Base-by-base conservation (phyloP, 2,113 vertebrate species). In the Crotalus helleri region DNA sequence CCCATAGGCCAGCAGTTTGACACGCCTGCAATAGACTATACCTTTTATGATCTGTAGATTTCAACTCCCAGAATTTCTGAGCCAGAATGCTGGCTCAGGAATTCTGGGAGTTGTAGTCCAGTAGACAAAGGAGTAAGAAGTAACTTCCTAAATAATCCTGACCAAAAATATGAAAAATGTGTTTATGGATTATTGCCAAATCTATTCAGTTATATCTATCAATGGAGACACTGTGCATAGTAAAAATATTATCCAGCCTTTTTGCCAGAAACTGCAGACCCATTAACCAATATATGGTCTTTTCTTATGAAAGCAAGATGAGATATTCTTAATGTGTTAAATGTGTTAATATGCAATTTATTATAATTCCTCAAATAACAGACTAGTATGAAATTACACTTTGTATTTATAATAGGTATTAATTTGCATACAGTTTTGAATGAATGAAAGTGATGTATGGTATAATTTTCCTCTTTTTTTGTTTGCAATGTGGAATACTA, bases 271-370 rank as follows among this genome's bases (percentile, higher is more conserved):
- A 90, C 12, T 46, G 64, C 15, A 74, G 24, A 64, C 29, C 29
- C 29, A 61, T 90, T 90, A 86, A 85, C 0, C 0, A 85, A 59
- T n/a, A 39, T 23, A 57, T 4, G 11, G 85, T 26, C 15, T 89
- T 64, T 57, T 86, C 13, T 24, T 92, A 91, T 0, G 1, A 91
- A 2, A 88, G 7, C 53, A n/a, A 15, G 10, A 2, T 17, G 93
- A 94, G 19, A 6, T n/a, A 19, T 90, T 92, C 8, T 89, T 90
- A 89, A 64, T 54, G 55, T 58, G 12, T 92, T 93, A 90, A 93
- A 94, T 64, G 2, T 93, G 5, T 46, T 46, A 46, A 46, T 46
- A 46, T 46, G 86, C 3, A 55, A 53, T 93, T 55, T 88, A 90
- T 58, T 87, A 90, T 87, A 90, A 94, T 57, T 92, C 57, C 81